Base-by-base conservation (phyloP, 1,140 invertebrate species). In the Drosophila rufa region DNA sequence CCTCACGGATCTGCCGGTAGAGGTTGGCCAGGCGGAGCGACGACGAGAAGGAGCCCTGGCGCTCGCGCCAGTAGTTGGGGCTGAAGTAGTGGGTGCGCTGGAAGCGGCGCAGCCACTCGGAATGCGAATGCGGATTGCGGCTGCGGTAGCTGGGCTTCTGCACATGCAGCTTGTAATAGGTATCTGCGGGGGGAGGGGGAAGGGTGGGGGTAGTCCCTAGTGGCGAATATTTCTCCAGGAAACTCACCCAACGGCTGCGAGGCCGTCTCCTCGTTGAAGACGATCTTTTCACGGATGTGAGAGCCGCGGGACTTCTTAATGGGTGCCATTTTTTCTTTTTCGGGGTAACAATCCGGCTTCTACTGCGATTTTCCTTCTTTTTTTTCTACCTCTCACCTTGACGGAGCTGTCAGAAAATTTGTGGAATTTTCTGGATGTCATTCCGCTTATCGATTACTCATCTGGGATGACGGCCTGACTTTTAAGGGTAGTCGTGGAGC, bases 31-130 rank as follows among this genome's bases (percentile, higher is more conserved):
- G 0, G 4, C 33, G 64, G 4, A 8, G 12, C 17, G 6, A 2
- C 30, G 45, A n/a, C 9, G 40, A 27, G 1, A 40, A 0, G 1
- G 15, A 5, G 2, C 4, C 9, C 8, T 8, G 25, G 11, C 42
- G 25, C 14, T 6, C 27, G 1, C 1, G 0, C 17, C 9, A 36
- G 50, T 75, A 71, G 14, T 30, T 22, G 3, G 50, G 36, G 2
- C 50, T 50, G 17, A 62, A 75, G 38, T 43, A 75, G 38, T 75
- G 73, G 0, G 58, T 75, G 0, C 45, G 67, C 2, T 40, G 19
- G 22, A 43, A 75, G n/a, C 50, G 17, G 0, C 9, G 50, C 0
- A 9, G 3, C n/a, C 46, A 12, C 4, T 40, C 25, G 14, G 22
- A 4, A 9, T 3, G 36, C 4, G 11, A 25, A 25, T 25, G 22